These are phyloP conservation scores for Drosophila peninsularis DNA, from an alignment of 2,888 invertebrate genomes.

Conservation along the genomic window DNA sequence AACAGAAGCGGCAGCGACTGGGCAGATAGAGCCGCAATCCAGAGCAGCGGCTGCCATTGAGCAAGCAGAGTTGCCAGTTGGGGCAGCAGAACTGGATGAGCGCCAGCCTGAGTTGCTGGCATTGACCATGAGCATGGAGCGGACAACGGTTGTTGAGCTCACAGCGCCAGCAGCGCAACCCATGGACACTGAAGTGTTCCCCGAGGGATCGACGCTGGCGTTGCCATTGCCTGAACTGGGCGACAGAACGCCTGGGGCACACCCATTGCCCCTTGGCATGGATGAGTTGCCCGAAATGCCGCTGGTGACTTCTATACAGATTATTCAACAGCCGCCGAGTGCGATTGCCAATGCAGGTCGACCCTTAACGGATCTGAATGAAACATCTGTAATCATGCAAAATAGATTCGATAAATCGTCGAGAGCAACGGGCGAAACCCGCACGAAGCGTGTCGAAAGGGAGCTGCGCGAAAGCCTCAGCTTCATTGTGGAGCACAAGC, in stretches of 20 bases:
- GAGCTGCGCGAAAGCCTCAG: slow-evolving; percentile 22
- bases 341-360: neutral
- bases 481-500: slow-evolving; percentile 41
- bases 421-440: neutral
- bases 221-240: neutral
- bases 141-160: neutral
- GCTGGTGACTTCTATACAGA: slow-evolving; percentile 29
- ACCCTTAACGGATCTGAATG: neutral
- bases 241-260: too few species aligned
- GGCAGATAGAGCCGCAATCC: neutral
- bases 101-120: neutral
- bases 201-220: neutral
- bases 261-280: neutral
- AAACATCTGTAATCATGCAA: too few species aligned
- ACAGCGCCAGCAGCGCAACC: neutral
- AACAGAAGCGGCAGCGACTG: neutral
- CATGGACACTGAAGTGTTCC: neutral
- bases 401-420: neutral
- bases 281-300: slow-evolving; percentile 26
- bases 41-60: neutral
- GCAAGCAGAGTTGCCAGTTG: neutral
- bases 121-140: neutral
- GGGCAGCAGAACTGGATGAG: too few species aligned
- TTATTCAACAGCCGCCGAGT: slow-evolving; percentile 2
- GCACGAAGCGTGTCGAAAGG: neutral